Evolutionary conservation across 2,888 invertebrate species (phyloP).

Genomic region (Nezara viridula): DNA sequence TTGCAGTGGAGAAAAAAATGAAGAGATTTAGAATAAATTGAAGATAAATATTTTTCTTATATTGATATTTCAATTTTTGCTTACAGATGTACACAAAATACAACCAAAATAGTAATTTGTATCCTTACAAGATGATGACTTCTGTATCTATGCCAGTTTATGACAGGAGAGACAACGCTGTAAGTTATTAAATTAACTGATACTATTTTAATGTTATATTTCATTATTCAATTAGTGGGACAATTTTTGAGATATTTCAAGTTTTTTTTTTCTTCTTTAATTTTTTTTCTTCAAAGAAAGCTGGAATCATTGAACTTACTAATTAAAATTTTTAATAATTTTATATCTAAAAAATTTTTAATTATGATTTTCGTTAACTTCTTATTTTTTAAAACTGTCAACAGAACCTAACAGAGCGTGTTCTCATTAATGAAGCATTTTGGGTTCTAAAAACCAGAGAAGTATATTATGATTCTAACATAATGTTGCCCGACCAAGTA

Average conservation of each 20-base stretch:
- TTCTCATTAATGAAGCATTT: conserved; percentile 94
- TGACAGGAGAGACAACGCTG: conserved; percentile 72
- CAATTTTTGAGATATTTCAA: neutral
- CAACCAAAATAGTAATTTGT: conserved; percentile 57
- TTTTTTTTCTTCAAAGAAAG: conserved; percentile 43
- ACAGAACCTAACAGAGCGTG: conserved; percentile 96
- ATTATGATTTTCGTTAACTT: conserved; percentile 70
- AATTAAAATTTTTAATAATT: conserved; percentile 31
- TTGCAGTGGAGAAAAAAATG: neutral
- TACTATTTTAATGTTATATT: neutral
- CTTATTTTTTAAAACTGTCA: conserved; percentile 73
- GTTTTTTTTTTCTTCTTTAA: neutral
- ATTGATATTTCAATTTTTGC: neutral
- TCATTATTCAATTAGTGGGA: neutral
- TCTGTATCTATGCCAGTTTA: conserved; percentile 95
- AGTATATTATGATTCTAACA: conserved; percentile 77
- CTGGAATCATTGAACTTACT: conserved; percentile 57
- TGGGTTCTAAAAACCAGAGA: conserved; percentile 94
- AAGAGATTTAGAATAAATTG: neutral
- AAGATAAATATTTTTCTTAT: neutral
- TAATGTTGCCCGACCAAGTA: conserved; percentile 64
- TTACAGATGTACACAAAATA: conserved; percentile 55
- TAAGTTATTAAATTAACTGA: conserved; percentile 62
- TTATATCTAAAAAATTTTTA: conserved; percentile 35
- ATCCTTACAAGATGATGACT: conserved; percentile 80